Evolutionary conservation across 2,888 invertebrate species (phyloP), one percentile per base, ranked within the genome.

Genomic region (Microplitis manilae): DNA sequence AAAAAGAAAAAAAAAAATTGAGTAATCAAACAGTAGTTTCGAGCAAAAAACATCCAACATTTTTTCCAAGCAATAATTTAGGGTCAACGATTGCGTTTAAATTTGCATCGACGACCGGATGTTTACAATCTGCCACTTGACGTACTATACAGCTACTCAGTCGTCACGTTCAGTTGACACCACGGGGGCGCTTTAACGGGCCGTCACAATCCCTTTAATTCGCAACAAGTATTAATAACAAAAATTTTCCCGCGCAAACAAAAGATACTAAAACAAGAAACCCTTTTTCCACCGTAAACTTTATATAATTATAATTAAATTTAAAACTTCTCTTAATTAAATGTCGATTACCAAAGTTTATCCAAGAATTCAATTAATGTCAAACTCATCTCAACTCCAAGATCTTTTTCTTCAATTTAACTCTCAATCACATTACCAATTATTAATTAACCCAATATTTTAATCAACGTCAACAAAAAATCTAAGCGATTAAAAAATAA

Each of bases 71-170:
- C 62, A 15, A 62, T 62, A 8, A n/a, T 50, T 20, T 6, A 64
- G 17, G 62, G 9, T 15, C 15, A 68, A 39, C 77, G 77, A 40
- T 67, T 62, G 59, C 80, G 81, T 77, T 83, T 80, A 81, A 83
- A 81, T 77, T 79, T 81, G 80, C 80, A 77, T 60, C 64, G 78
- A 17, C 61, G 62, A 84, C 86, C 87, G 87, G 87, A 87, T 87
- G 87, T 87, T 87, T 87, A 87, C 85, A 86, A 86, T 87, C 86
- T 86, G 86, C 86, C 86, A 86, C 85, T 87, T 85, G 86, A 85
- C 84, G 62, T 62, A 62, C 9, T 17, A 62, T 83, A 83, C 81
- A 82, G 81, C 79, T 80, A 79, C 67, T 80, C 83, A 83, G 79
- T 81, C 79, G 82, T 83, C 82, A 80, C 76, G 41, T 76, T 71